Percentiles rank a stretch among this genome's conserved stretches.
These are phyloP conservation scores for Oncorhynchus keta DNA, from an alignment of 2,113 vertebrate species.

Conservation along the genomic window DNA sequence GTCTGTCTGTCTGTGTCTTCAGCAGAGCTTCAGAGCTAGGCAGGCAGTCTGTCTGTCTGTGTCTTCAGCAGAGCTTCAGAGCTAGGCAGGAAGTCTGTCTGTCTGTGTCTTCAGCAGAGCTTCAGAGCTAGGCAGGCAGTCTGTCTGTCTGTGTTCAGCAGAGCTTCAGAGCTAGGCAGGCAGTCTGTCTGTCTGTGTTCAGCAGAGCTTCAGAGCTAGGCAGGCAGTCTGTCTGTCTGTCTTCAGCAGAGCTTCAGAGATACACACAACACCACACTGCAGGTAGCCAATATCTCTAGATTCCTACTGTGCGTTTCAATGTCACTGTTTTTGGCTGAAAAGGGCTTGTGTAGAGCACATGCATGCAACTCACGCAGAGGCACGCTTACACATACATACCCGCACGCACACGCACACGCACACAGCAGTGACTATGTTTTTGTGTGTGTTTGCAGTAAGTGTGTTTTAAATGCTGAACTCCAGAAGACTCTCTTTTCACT, in stretches of 20 bases:
- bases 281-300: not conserved
- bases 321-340: not conserved
- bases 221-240: not conserved
- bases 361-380: not conserved
- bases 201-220: too few relatives aligned
- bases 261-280: not conserved
- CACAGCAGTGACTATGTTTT: not conserved
- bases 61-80: too few relatives aligned
- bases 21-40: too few relatives aligned
- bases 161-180: too few relatives aligned
- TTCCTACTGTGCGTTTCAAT: not conserved
- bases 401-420: constrained; percentile 1
- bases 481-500: too few relatives aligned
- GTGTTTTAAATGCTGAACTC: not conserved
- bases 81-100: too few relatives aligned
- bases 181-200: too few relatives aligned
- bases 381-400: not conserved
- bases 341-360: too few relatives aligned
- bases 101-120: too few relatives aligned
- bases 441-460: not conserved
- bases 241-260: constrained; percentile 4
- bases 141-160: too few relatives aligned
- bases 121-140: not conserved
- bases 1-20: too few relatives aligned
- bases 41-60: too few relatives aligned